Evolutionary conservation across 2,888 invertebrate genomes (phyloP).

Genomic region (Physocephala rufipes): DNA sequence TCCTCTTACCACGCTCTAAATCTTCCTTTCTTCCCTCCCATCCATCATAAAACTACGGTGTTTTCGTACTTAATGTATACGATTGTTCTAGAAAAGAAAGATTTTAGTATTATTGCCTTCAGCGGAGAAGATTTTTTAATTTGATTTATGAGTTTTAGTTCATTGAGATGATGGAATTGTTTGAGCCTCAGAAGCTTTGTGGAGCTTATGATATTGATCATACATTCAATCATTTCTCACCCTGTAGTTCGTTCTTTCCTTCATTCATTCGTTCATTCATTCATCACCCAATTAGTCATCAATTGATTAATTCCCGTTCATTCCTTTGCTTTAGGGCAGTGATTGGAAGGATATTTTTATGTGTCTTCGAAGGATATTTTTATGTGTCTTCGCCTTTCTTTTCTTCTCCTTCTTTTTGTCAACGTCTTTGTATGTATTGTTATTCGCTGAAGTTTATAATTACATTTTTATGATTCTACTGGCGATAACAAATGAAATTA

Average conservation of each 20-base stretch:
- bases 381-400: neutral
- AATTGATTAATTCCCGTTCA: neutral
- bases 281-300: neutral
- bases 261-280: neutral
- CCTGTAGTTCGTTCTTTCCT: neutral
- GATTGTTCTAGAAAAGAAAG: neutral
- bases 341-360: too few relatives aligned
- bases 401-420: neutral
- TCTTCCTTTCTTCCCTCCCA: neutral
- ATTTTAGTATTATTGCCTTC: neutral
- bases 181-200: neutral
- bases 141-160: conserved; percentile 22
- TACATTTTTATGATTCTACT: conserved; percentile 13
- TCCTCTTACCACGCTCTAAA: neutral
- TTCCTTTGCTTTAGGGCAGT: neutral
- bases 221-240: neutral
- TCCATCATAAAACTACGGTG: neutral
- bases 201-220: neutral
- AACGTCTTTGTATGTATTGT: neutral
- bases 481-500: conserved; percentile 35
- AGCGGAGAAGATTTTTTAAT: neutral
- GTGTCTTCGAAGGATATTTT: too few relatives aligned
- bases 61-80: neutral
- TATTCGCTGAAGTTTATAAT: conserved; percentile 24
- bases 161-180: conserved; percentile 4